Base-by-base conservation (phyloP, 2,888 invertebrate genomes). In the Hoplodrina ambigua region DNA sequence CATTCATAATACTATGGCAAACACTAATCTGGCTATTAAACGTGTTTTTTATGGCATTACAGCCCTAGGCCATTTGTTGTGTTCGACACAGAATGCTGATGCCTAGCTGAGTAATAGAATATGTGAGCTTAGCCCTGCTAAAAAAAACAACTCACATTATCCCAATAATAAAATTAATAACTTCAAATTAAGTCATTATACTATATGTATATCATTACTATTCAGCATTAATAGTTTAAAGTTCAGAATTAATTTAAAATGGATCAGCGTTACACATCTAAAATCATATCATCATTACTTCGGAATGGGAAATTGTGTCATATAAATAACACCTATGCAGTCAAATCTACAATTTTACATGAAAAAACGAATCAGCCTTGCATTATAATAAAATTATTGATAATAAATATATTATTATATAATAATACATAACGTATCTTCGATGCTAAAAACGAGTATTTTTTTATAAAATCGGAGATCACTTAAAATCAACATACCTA, bases 11-110 rank as follows among this genome's bases (percentile, higher is more conserved):
- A 37, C 57, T 49, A 64, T 57, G 19, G 59, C 52, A 49, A 75
- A 75, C 46, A 64, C 62, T 75, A 75, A 80, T 80, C 69, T 57
- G 50, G 10, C 41, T 19, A 67, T 75, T 58, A 80, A 75, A 70
- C 46, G 60, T 53, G 50, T 68, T 79, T 78, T 78, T 69, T 70
- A 80, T 79, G 19, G 52, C 49, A 55, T 63, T 75, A 52, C 44
- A 25, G 66, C 80, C 60, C 15, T 20, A 60, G 64, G 80, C 53
- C 56, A 10, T 63, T 54, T 70, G 30, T 54, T 58, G 62, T 53
- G 5, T 25, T 49, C 46, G 33, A 33, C 44, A 17, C 41, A 49
- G 30, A 25, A 44, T 58, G 19, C 41, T 54, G 7, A 33, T 0
- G 62, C 25, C 41, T 33, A 30, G 44, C 46, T 65, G 41, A 46